These are phyloP conservation scores for Drosophila lacicola DNA, from an alignment of 2,888 invertebrate genomes.

Conservation along the genomic window DNA sequence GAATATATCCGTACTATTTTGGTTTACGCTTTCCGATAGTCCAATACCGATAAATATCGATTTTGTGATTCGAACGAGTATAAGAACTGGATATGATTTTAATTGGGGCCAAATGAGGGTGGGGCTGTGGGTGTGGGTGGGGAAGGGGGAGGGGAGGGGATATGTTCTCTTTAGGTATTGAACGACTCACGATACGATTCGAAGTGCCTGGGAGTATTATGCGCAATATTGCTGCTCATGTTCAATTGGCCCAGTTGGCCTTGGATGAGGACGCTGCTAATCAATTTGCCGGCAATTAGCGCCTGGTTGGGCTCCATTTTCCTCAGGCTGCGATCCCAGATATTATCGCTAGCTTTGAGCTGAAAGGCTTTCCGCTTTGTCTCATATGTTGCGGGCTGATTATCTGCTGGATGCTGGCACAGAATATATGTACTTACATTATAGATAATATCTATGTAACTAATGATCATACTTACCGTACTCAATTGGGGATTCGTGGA, in stretches of 20 bases:
- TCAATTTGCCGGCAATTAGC: neutral
- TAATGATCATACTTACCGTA: neutral
- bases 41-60: no score
- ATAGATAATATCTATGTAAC: neutral
- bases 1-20: no score
- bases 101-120: no score
- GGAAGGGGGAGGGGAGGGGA: no score
- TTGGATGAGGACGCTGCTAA: neutral
- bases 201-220: neutral
- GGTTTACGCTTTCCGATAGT: no score
- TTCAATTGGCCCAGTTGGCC: neutral
- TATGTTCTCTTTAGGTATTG: no score
- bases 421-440: no score
- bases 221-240: neutral
- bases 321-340: neutral
- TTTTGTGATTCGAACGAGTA: no score
- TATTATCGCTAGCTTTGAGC: neutral
- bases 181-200: neutral
- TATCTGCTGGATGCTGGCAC: no score
- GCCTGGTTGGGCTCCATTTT: conserved; percentile 1
- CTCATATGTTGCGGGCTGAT: neutral
- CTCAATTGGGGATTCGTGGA: neutral
- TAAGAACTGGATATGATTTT: no score
- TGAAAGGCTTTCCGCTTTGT: neutral
- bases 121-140: no score